These are phyloP conservation scores for Gymnarchus niloticus DNA, from an alignment of 2,113 vertebrate species.

Conservation along the genomic window DNA sequence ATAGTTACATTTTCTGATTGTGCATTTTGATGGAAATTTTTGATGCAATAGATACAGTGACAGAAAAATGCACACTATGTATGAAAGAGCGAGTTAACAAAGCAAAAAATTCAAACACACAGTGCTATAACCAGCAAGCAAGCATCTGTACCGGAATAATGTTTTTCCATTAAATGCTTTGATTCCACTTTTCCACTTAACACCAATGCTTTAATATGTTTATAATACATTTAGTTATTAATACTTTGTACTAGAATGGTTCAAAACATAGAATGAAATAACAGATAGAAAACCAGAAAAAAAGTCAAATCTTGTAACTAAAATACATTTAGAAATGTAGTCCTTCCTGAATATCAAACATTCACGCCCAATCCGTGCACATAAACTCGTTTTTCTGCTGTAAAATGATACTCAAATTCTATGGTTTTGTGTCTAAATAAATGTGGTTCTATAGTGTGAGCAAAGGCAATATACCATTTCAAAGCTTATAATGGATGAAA, in stretches of 20 bases:
- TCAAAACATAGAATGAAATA: constrained; percentile 82
- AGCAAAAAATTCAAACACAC: constrained; percentile 76
- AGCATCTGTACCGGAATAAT: constrained; percentile 75
- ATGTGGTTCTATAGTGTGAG: constrained; percentile 54
- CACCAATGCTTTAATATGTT: constrained; percentile 78
- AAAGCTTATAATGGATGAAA: constrained; percentile 49
- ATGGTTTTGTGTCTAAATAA: constrained; percentile 59
- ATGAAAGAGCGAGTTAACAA: constrained; percentile 88
- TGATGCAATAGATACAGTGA: constrained; percentile 88
- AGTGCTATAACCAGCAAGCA: constrained; percentile 83
- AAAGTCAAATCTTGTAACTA: constrained; percentile 51
- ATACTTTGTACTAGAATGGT: constrained; percentile 88
- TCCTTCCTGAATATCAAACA: constrained; percentile 60
- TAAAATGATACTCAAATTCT: constrained; percentile 49
- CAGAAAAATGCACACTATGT: constrained; percentile 90
- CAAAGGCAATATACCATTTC: constrained; percentile 49
- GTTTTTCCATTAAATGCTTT: constrained; percentile 77
- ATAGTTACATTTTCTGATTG: constrained; percentile 72
- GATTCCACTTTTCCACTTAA: constrained; percentile 80
- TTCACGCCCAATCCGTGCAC: constrained; percentile 52
- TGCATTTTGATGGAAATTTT: constrained; percentile 88
- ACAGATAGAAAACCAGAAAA: constrained; percentile 53
- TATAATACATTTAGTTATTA: constrained; percentile 87
- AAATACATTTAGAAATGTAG: constrained; percentile 66
- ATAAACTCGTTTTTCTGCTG: constrained; percentile 55